A percentile compares a stretch with the other conserved stretches of the same genome.
phyloP scores from a whole-genome alignment of 2,888 invertebrate genomes.

The Ophion slaviceki region DNA sequence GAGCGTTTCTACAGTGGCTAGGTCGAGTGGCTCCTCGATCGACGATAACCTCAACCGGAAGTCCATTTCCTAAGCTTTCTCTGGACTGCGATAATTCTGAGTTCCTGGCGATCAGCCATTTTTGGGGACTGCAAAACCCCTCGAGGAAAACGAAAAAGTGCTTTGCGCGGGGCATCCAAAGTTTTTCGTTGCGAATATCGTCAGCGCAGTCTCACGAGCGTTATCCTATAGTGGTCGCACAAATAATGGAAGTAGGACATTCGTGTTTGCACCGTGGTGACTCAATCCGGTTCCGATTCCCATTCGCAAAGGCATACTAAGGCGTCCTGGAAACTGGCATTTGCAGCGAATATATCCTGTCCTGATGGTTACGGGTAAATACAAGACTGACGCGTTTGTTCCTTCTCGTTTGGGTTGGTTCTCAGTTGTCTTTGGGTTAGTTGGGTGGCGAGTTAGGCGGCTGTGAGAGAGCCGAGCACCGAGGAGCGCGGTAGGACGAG shows the following conservation, averaged over 20 bases:
- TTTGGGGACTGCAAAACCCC: too few relatives aligned
- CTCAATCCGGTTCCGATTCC: slow-evolving; percentile 29
- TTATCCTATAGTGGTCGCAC: too few relatives aligned
- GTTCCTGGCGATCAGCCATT: too few relatives aligned
- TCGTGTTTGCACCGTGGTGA: not conserved
- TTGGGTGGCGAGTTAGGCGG: not conserved
- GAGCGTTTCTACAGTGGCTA: not conserved
- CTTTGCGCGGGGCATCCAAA: too few relatives aligned
- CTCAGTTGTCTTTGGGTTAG: not conserved
- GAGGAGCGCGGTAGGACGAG: slow-evolving; percentile 6
- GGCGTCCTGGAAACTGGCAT: slow-evolving; percentile 31
- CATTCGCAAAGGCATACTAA: not conserved
- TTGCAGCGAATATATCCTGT: slow-evolving; percentile 17
- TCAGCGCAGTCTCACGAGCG: too few relatives aligned
- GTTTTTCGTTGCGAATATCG: too few relatives aligned
- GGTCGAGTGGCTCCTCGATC: not conserved
- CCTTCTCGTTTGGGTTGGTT: slow-evolving; percentile 39
- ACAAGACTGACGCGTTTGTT: slow-evolving; percentile 35
- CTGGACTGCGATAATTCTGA: too few relatives aligned
- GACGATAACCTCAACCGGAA: not conserved
- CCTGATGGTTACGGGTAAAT: slow-evolving; percentile 7
- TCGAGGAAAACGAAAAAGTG: too few relatives aligned
- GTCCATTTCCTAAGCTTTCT: not conserved
- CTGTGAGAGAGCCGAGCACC: not conserved
- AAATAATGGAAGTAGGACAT: slow-evolving; percentile 24